Base-by-base conservation (phyloP, 2,888 invertebrate genomes). In the Neoaliturus tenellus region DNA sequence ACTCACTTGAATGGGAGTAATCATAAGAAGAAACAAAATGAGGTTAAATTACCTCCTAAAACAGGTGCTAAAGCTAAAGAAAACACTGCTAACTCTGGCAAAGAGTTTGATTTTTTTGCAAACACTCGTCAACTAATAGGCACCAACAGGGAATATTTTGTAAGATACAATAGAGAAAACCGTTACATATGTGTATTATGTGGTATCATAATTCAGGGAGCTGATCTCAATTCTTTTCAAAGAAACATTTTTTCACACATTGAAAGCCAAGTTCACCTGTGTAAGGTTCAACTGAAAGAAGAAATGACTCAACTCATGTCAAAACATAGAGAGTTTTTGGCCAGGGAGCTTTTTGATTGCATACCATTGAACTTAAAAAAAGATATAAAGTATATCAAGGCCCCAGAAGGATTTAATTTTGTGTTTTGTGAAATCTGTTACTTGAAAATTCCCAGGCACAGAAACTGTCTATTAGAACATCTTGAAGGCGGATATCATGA, bases 21-120 rank as follows among this genome's bases (percentile, higher is more conserved):
- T 35, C 69, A 69, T 31, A 69, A 69, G 28, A 69, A 69, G 33
- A 69, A 69, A 35, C 28, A 69, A 39, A 39, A 69, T 69, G 39
- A 69, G 23, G 12, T 6, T 20, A 69, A 35, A 69, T 39, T 10
- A 20, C n/a, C 20, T 28, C 8, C 20, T 39, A 35, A 39, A 69
- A 6, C 10, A 35, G n/a, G n/a, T 10, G 20, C 8, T 20, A 2
- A 0, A 35, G 20, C 5, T 5, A 67, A 67, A n/a, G 31, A 10
- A 39, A 35, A 20, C 8, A 0, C 69, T 12, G 14, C 35, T 12
- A 35, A 35, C 69, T 39, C 12, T 69, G 69, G 10, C 20, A 5
- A 10, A 5, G 23, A 69, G 23, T 39, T 62, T 28, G 14, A 62
- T 35, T 69, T 35, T 6, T 20, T 67, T 67, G 17, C 23, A 12